Evolutionary conservation across 2,113 vertebrate species (phyloP).

Genomic region (Nothocercus nigrocapillus): DNA sequence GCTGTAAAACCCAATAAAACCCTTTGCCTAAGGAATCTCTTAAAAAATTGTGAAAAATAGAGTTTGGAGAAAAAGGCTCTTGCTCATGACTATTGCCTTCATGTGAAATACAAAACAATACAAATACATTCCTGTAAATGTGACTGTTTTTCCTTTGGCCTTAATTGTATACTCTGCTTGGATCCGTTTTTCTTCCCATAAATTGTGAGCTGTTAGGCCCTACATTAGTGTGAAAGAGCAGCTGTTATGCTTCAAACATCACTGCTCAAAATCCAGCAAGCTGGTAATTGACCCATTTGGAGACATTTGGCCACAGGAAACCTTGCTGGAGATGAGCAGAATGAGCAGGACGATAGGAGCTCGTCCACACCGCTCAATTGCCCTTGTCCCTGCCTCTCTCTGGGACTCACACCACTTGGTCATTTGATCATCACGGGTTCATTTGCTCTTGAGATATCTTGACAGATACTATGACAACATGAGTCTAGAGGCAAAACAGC

Average conservation of each 20-base stretch:
- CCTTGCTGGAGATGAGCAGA: neutral
- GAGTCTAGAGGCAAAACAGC: neutral
- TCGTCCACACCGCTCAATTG: neutral
- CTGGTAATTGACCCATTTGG: neutral
- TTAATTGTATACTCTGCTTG: neutral
- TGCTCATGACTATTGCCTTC: neutral
- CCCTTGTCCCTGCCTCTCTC: too few relatives aligned
- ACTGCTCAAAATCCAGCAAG: neutral
- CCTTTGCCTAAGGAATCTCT: neutral
- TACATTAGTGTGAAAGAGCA: neutral
- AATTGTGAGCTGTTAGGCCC: neutral
- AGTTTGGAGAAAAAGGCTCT: constrained; percentile 1
- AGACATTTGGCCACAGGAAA: neutral
- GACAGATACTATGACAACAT: neutral
- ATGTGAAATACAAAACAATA: neutral
- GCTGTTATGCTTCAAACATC: neutral
- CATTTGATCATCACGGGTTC: neutral
- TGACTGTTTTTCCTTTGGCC: neutral
- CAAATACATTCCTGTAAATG: neutral
- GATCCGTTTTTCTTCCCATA: neutral
- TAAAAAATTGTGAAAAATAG: neutral
- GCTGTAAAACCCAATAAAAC: neutral
- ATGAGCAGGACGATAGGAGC: neutral
- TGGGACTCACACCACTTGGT: too few relatives aligned
- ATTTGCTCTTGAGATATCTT: neutral